Evolutionary conservation across 2,113 vertebrate species (phyloP), one percentile per base, ranked within the genome.

Genomic region (Cottus gobio): DNA sequence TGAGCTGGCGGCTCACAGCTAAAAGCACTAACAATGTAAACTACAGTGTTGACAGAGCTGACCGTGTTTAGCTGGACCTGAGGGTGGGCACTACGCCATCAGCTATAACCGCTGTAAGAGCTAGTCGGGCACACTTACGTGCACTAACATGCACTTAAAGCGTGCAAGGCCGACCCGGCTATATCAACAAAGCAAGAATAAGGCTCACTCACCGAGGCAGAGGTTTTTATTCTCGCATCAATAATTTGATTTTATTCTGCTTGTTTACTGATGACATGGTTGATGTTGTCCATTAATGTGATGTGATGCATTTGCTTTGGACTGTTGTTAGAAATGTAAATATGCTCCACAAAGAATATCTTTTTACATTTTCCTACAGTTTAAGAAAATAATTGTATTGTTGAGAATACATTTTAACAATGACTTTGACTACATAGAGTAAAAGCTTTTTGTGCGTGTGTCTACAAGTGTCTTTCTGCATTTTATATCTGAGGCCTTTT

Each of bases 301-400:
- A 75, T 37, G 5, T 28, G 4, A 15, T 56, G 56, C 13, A 79
- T 61, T 62, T 39, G 42, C 63, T 56, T 76, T 80, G n/a, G 15
- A 71, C 54, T 82, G 48, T 77, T 73, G 58, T 54, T 54, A 34
- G 72, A 81, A 61, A 50, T 89, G 78, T 87, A 83, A 85, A 89
- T 89, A 80, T 61, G 56, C 74, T 87, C 20, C 15, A 37, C 22
- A 68, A 75, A 86, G 24, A 81, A 77, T 52, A 73, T 71, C 85
- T 86, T 91, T 93, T 89, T 89, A 82, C 82, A 79, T 90, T 90
- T 93, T 93, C 85, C 80, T 93, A 90, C 82, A 75, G 71, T 64
- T 64, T 15, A 9, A 42, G 39, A 65, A 5, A 37, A 37, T 22
- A 46, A 46, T 28, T 30, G 26, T 30, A 5, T 66, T 11, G 28